These are phyloP conservation scores for Zelostemma sp. DNA, from an alignment of 1,140 invertebrate genomes.

Conservation along the genomic window DNA sequence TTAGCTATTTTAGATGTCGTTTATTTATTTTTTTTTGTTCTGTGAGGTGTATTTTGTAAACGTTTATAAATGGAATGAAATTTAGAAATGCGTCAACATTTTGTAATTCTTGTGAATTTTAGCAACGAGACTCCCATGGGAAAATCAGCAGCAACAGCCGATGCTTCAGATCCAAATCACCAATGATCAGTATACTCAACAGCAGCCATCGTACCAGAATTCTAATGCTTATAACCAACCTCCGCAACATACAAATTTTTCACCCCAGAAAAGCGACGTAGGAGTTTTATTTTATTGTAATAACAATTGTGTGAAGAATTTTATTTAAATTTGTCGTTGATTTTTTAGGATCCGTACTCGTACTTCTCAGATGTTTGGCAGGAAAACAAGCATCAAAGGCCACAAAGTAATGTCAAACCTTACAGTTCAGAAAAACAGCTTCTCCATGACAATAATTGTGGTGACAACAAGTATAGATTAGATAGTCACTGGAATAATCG, in stretches of 20 bases:
- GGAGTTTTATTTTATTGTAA: slow-evolving; percentile 19
- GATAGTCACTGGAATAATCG: slow-evolving; percentile 58
- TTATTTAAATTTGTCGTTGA: slow-evolving; percentile 10
- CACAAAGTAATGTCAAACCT: slow-evolving; percentile 29
- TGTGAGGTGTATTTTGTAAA: not conserved
- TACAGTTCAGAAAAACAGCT: slow-evolving; percentile 53
- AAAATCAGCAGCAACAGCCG: slow-evolving; percentile 51
- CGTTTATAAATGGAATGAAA: slow-evolving; percentile 9
- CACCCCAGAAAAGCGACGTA: slow-evolving; percentile 61
- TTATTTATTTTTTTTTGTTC: too few species aligned
- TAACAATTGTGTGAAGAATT: slow-evolving; percentile 1
- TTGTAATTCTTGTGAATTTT: slow-evolving; percentile 11
- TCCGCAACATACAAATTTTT: slow-evolving; percentile 52
- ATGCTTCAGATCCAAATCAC: slow-evolving; percentile 43
- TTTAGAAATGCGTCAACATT: too few species aligned
- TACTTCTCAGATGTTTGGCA: slow-evolving; percentile 69
- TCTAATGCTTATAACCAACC: slow-evolving; percentile 53
- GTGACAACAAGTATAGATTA: slow-evolving; percentile 61
- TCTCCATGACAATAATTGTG: slow-evolving; percentile 56
- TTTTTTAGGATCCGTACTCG: slow-evolving; percentile 64
- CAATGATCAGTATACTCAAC: slow-evolving; percentile 49
- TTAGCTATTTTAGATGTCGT: slow-evolving; percentile 4
- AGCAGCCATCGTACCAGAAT: slow-evolving; percentile 45
- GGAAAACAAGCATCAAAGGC: slow-evolving; percentile 61
- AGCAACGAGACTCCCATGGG: slow-evolving; percentile 55